Conservation (phyloP, 30 jellyfish, hydroid and myxozoan species). For the Pelagia noctiluca region DNA sequence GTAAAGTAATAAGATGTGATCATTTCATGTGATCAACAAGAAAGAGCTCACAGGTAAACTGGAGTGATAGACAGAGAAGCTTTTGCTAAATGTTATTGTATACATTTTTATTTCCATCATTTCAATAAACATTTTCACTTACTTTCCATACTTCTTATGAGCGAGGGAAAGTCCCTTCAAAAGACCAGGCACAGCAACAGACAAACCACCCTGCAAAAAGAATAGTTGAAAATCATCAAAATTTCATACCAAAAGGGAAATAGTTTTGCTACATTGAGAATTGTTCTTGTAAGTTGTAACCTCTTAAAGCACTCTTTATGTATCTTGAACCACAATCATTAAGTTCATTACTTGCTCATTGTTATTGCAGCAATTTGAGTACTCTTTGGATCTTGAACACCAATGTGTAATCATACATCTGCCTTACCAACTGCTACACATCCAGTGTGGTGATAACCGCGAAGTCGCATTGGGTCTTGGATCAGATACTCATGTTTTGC, state of each 20-base stretch:
- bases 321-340: neutral
- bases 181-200: constrained; percentile 76
- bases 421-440: too few relatives aligned
- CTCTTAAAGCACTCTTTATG: too few relatives aligned
- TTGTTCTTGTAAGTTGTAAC: too few relatives aligned
- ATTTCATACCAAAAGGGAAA: neutral
- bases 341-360: neutral
- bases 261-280: neutral
- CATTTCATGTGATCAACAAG: neutral
- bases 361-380: too few relatives aligned
- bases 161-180: constrained; percentile 63
- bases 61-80: neutral
- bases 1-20: neutral
- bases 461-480: too few relatives aligned
- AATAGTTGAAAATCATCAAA: neutral
- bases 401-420: too few relatives aligned
- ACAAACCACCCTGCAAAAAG: constrained; percentile 57
- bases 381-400: too few relatives aligned
- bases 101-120: neutral
- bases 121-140: neutral
- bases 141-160: constrained; percentile 76
- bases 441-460: too few relatives aligned
- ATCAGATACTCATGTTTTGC: too few relatives aligned
- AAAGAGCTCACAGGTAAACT: neutral
- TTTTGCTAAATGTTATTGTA: neutral